Conservation (phyloP, 1,140 invertebrate genomes). For the Bombus cullumanus region DNA sequence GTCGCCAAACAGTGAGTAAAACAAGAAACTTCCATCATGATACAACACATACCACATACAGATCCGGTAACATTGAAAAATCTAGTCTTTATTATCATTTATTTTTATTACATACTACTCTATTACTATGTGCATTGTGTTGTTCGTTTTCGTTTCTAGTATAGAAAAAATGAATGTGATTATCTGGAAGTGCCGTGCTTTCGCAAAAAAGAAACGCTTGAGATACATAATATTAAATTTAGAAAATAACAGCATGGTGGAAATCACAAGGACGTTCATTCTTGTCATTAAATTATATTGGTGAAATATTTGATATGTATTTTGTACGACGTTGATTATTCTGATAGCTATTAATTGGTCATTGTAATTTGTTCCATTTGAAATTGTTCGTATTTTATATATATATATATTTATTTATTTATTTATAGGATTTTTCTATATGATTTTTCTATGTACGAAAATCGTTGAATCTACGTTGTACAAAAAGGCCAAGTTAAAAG, state of each 20-base stretch:
- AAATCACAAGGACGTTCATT: background rate
- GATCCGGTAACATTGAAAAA: background rate
- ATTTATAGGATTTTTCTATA: background rate
- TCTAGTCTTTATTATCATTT: background rate
- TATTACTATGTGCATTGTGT: background rate
- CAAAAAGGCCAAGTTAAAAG: background rate
- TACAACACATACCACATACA: conserved; percentile 17
- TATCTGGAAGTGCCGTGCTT: background rate
- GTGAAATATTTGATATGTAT: background rate
- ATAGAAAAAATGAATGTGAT: background rate
- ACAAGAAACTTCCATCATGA: conserved; percentile 27
- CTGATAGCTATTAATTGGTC: background rate
- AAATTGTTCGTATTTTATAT: background rate
- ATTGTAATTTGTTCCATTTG: background rate
- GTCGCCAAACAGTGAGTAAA: conserved; percentile 84
- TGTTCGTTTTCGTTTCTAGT: background rate
- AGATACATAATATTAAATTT: background rate
- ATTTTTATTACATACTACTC: background rate
- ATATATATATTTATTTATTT: background rate
- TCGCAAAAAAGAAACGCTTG: background rate
- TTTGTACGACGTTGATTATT: background rate
- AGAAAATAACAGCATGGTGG: conserved; percentile 35
- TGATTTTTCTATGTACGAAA: background rate
- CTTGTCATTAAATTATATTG: background rate
- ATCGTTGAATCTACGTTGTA: background rate